phyloP scores from a whole-genome alignment of 2,888 invertebrate species.

The Belgica antarctica region DNA sequence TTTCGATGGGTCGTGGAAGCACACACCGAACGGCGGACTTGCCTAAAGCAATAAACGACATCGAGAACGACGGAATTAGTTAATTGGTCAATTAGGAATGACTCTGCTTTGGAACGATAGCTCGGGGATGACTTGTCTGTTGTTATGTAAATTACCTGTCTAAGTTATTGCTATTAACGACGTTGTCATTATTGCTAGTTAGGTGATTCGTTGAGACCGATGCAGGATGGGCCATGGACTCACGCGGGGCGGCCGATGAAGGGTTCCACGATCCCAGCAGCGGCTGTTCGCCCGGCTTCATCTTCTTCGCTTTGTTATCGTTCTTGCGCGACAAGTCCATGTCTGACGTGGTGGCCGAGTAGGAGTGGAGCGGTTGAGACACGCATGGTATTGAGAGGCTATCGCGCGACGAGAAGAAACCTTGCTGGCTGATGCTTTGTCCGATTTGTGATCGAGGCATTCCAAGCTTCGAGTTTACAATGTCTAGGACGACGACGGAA shows the following conservation, averaged over 20 bases:
- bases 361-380: slow-evolving; percentile 60
- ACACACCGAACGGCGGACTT: slow-evolving; percentile 39
- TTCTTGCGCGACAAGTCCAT: slow-evolving; percentile 69
- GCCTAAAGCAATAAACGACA: slow-evolving; percentile 17
- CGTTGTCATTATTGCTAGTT: slow-evolving; percentile 52
- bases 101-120: not conserved
- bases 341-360: slow-evolving; percentile 66
- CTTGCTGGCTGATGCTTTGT: slow-evolving; percentile 59
- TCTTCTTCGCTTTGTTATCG: slow-evolving; percentile 64
- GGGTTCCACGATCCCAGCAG: slow-evolving; percentile 67
- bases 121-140: not conserved
- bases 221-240: slow-evolving; percentile 55
- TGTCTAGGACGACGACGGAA: slow-evolving; percentile 56
- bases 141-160: slow-evolving; percentile 60
- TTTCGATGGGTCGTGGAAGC: slow-evolving; percentile 39
- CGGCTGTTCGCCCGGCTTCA: slow-evolving; percentile 74
- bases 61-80: not conserved
- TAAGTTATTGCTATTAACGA: slow-evolving; percentile 63
- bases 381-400: slow-evolving; percentile 69
- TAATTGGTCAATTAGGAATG: not conserved
- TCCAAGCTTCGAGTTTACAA: slow-evolving; percentile 79
- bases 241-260: slow-evolving; percentile 51
- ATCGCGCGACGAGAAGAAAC: slow-evolving; percentile 71
- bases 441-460: slow-evolving; percentile 61
- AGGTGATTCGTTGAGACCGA: slow-evolving; percentile 63